Conservation (phyloP, 1,140 invertebrate species). For the Limonius californicus region DNA sequence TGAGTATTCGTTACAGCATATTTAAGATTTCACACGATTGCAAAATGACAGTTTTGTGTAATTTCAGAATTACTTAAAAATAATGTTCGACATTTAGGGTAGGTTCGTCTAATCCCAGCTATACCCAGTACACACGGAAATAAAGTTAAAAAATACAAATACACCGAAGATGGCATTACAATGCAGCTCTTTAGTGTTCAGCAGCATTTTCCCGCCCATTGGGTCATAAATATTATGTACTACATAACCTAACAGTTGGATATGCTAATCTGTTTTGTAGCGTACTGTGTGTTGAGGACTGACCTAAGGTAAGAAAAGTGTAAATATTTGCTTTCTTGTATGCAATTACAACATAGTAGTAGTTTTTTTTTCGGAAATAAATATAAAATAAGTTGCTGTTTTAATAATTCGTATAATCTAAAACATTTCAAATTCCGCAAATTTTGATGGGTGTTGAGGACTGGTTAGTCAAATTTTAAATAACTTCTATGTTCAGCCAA, state of each 20-base stretch:
- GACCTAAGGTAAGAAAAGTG: too few relatives aligned
- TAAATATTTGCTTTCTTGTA: background rate
- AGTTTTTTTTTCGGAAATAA: background rate
- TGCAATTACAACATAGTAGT: background rate
- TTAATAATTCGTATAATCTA: background rate
- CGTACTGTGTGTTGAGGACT: background rate
- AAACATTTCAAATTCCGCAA: background rate
- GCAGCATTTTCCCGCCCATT: background rate
- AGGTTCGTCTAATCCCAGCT: background rate
- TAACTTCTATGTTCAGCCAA: too few relatives aligned
- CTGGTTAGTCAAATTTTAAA: too few relatives aligned
- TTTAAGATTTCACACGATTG: too few relatives aligned
- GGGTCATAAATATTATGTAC: too few relatives aligned
- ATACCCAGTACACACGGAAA: background rate
- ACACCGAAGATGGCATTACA: background rate
- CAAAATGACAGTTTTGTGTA: too few relatives aligned
- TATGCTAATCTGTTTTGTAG: background rate
- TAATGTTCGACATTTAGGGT: too few relatives aligned
- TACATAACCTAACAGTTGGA: background rate
- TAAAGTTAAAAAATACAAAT: background rate
- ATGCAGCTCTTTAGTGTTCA: background rate
- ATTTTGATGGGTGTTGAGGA: too few relatives aligned
- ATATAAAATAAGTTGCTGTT: background rate
- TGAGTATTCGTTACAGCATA: too few relatives aligned
- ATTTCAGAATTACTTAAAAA: too few relatives aligned